A percentile compares a stretch with the other conserved stretches of the same genome.
These are phyloP conservation scores for Scrobipalpa atriplicella DNA, from an alignment of 2,888 invertebrate genomes.

Conservation along the genomic window DNA sequence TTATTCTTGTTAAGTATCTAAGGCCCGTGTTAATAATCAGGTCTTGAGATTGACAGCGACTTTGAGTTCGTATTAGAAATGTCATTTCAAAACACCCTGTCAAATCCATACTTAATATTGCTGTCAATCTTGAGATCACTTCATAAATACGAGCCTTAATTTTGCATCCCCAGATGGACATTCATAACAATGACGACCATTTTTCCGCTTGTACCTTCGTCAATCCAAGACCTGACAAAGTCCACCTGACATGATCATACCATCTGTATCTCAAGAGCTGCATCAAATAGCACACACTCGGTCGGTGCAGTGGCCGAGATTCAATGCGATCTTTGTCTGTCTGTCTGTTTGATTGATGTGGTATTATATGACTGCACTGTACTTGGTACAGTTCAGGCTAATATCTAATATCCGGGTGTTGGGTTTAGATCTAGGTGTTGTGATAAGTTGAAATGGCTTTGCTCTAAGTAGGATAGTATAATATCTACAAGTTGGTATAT, in stretches of 20 bases:
- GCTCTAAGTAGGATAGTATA: background rate
- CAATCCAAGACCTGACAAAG: background rate
- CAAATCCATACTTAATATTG: no score
- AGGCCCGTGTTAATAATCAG: no score
- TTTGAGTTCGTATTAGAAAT: no score
- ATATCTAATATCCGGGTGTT: constrained; percentile 8
- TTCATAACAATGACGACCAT: no score
- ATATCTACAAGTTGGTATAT: background rate
- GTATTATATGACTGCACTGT: background rate
- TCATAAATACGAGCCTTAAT: no score
- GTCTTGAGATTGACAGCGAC: no score
- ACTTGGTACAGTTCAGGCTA: background rate
- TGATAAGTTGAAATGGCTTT: background rate
- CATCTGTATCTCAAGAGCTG: background rate
- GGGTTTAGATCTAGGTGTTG: constrained; percentile 15
- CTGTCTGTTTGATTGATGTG: constrained; percentile 38
- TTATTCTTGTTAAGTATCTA: no score
- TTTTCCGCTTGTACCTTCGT: background rate
- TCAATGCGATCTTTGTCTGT: constrained; percentile 51
- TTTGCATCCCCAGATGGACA: no score
- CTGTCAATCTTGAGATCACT: no score
- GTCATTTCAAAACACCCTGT: no score
- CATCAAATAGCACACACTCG: constrained; percentile 12
- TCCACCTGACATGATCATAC: constrained; percentile 7
- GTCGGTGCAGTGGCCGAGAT: constrained; percentile 54